Conservation (phyloP, 37 sponge, comb jelly and placozoan genomes). For the Tethya wilhelma region DNA sequence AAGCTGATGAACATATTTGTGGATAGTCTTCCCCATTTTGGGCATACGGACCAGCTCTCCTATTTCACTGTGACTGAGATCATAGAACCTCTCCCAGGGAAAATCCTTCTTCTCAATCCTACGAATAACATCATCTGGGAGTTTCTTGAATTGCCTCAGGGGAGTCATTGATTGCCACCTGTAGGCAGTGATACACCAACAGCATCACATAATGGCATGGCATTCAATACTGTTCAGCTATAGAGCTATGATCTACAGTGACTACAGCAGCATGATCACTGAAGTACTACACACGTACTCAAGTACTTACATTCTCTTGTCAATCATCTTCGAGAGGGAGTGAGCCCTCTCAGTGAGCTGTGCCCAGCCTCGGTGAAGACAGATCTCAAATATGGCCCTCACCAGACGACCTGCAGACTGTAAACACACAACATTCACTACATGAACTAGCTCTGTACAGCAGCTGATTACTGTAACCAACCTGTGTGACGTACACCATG, state of each 20-base stretch:
- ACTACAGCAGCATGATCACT: no score
- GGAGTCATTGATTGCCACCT: constrained; percentile 99
- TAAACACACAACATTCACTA: neutral
- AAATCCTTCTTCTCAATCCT: constrained; percentile 99
- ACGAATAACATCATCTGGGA: constrained; percentile 93
- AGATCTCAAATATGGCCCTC: constrained; percentile 96
- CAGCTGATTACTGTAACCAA: constrained; percentile 11
- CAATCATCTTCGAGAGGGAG: constrained; percentile 96
- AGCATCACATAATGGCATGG: no score
- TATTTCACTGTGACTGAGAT: constrained; percentile 91
- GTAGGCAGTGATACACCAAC: no score
- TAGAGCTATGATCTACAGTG: no score
- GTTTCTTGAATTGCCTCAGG: constrained; percentile 96
- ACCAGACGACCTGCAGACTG: constrained; percentile 96
- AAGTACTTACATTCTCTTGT: constrained; percentile 90
- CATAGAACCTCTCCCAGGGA: constrained; percentile 95
- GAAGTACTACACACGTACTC: neutral
- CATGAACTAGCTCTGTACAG: neutral
- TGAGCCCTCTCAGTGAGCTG: constrained; percentile 87
- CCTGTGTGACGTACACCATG: constrained; percentile 98
- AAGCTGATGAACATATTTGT: constrained; percentile 95
- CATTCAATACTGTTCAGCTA: no score
- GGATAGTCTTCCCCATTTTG: constrained; percentile 97
- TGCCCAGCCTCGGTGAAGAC: constrained; percentile 95
- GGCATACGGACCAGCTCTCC: constrained; percentile 98